A percentile compares a stretch with the other conserved stretches of the same genome.
Evolutionary conservation across 2,888 invertebrate genomes (phyloP).

Genomic region (Phalera bucephala): DNA sequence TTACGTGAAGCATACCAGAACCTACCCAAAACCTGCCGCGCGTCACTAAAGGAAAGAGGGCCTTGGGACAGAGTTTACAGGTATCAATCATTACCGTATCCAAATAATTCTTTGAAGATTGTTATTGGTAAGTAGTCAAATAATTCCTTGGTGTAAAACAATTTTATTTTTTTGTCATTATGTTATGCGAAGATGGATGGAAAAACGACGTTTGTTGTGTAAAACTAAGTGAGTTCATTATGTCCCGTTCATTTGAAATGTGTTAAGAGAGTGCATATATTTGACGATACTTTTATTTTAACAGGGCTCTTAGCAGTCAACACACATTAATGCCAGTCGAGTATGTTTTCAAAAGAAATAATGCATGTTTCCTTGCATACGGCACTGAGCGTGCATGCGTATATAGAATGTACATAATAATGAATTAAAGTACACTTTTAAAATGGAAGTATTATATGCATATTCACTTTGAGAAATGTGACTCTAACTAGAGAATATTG

Average conservation of each 20-base stretch:
- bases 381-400: constrained; percentile 77
- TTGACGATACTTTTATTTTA: constrained; percentile 79
- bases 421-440: constrained; percentile 53
- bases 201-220: constrained; percentile 81
- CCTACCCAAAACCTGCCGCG: constrained; percentile 88
- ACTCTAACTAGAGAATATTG: constrained; percentile 46
- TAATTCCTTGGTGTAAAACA: constrained; percentile 68
- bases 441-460: constrained; percentile 44
- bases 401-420: constrained; percentile 67
- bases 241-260: constrained; percentile 71
- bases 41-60: constrained; percentile 89
- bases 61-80: constrained; percentile 93
- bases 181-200: constrained; percentile 81
- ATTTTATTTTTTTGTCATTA: constrained; percentile 73
- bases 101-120: constrained; percentile 31
- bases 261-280: constrained; percentile 71
- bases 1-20: constrained; percentile 97
- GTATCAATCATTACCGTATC: constrained; percentile 67
- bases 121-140: constrained; percentile 69
- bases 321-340: constrained; percentile 83
- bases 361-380: constrained; percentile 77
- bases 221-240: constrained; percentile 81
- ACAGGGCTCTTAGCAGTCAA: constrained; percentile 84
- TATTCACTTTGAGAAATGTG: constrained; percentile 44
- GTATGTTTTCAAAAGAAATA: constrained; percentile 79